Conservation (phyloP, 2,797 vertebrate species). For the Sebastes cheni region DNA sequence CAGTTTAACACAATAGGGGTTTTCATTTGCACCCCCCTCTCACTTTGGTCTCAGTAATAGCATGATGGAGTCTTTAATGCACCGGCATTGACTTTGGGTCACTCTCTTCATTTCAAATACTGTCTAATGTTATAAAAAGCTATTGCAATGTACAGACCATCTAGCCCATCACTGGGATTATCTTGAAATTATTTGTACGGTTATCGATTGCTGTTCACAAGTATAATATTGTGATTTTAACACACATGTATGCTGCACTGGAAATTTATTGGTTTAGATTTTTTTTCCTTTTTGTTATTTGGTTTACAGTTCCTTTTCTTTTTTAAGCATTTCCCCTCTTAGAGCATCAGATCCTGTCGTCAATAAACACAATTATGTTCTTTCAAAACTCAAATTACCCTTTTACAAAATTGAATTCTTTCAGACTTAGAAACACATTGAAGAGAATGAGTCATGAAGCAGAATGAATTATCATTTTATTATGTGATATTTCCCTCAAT, state of each 20-base stretch:
- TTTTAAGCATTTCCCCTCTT: not conserved
- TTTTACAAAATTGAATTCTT: not conserved
- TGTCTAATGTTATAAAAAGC: not conserved
- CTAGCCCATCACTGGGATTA: not conserved
- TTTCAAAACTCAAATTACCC: not conserved
- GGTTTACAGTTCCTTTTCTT: not conserved
- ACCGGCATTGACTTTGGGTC: slow-evolving; percentile 15
- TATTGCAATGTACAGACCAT: not conserved
- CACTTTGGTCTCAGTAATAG: slow-evolving; percentile 41
- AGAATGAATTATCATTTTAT: not conserved
- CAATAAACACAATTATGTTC: not conserved
- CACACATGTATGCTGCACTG: not conserved
- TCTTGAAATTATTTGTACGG: not conserved
- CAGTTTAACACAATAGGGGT: slow-evolving; percentile 61
- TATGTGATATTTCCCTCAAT: not conserved
- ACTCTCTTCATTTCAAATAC: slow-evolving; percentile 23
- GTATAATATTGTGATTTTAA: not conserved
- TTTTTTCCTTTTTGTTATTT: not conserved
- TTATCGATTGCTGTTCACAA: not conserved
- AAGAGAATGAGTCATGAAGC: not conserved
- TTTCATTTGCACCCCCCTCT: slow-evolving; percentile 54
- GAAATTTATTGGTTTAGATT: not conserved
- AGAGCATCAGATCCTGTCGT: not conserved
- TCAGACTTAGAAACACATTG: not conserved
- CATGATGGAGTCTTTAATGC: slow-evolving; percentile 33